phyloP scores from a whole-genome alignment of 2,113 vertebrate genomes.

The Acrocephalus kingi region DNA sequence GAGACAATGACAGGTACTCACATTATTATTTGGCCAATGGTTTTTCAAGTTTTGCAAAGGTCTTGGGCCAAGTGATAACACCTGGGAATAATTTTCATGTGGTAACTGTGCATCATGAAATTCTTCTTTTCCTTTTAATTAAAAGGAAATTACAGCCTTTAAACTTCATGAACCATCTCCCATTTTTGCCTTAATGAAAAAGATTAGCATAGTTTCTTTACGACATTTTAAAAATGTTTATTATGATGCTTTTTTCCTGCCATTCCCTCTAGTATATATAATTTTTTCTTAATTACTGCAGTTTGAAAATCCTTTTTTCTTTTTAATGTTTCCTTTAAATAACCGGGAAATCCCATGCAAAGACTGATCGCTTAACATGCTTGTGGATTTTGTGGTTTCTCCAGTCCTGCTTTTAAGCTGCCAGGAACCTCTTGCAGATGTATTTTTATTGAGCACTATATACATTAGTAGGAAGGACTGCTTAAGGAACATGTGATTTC shows the following conservation, averaged over 20 bases:
- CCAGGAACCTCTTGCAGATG: neutral
- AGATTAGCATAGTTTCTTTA: neutral
- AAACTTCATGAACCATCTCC: neutral
- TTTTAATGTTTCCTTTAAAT: neutral
- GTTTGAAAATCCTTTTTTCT: neutral
- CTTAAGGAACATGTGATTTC: neutral
- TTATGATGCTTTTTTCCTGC: neutral
- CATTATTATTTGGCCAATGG: neutral
- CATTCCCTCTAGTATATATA: neutral
- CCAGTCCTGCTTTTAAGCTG: neutral
- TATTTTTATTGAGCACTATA: neutral
- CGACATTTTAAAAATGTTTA: neutral
- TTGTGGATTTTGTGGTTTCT: conserved; percentile 40
- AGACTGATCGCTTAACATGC: neutral
- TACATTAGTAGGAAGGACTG: neutral
- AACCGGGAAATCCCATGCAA: neutral
- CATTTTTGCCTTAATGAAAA: neutral
- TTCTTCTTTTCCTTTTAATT: neutral
- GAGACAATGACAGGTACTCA: neutral
- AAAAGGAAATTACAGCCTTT: neutral
- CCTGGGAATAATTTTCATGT: neutral
- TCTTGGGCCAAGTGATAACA: conserved; percentile 18
- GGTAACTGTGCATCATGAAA: neutral
- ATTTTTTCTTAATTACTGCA: neutral
- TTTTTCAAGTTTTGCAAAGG: neutral